Conservation (phyloP, 2,888 invertebrate genomes). For the Eupithecia abbreviata region DNA sequence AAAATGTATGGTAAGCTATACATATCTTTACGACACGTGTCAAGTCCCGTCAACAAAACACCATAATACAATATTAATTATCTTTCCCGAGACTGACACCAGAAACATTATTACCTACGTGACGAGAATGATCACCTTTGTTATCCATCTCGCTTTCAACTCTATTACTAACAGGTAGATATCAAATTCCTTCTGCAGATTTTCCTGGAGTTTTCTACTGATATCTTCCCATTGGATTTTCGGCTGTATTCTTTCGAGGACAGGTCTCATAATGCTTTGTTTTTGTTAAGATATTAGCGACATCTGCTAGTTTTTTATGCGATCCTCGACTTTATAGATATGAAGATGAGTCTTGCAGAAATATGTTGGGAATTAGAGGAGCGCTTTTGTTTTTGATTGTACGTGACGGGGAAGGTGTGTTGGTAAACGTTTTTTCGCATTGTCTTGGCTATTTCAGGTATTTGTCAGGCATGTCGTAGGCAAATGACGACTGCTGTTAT, state of each 20-base stretch:
- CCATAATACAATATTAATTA: slow-evolving; percentile 35
- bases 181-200: neutral
- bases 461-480: neutral
- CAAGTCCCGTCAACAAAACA: slow-evolving; percentile 19
- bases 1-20: slow-evolving; percentile 1
- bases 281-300: neutral
- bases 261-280: slow-evolving; percentile 4
- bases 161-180: neutral
- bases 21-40: slow-evolving; percentile 11
- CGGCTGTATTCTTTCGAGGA: slow-evolving; percentile 1
- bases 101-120: slow-evolving; percentile 39
- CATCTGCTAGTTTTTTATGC: slow-evolving; percentile 6
- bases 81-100: slow-evolving; percentile 32
- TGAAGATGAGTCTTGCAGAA: slow-evolving; percentile 9
- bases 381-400: slow-evolving; percentile 33
- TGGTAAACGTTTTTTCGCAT: neutral
- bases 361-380: slow-evolving; percentile 18
- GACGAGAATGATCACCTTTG: slow-evolving; percentile 32
- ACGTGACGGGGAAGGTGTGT: slow-evolving; percentile 21
- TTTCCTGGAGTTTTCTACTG: neutral
- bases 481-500: neutral
- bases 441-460: neutral
- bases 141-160: slow-evolving; percentile 20
- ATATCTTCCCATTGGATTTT: neutral
- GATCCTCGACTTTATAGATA: neutral